Percentiles rank a stretch among this genome's conserved stretches.
phyloP scores from a whole-genome alignment of 2,113 vertebrate genomes.

The Orientallactaga bullata region DNA sequence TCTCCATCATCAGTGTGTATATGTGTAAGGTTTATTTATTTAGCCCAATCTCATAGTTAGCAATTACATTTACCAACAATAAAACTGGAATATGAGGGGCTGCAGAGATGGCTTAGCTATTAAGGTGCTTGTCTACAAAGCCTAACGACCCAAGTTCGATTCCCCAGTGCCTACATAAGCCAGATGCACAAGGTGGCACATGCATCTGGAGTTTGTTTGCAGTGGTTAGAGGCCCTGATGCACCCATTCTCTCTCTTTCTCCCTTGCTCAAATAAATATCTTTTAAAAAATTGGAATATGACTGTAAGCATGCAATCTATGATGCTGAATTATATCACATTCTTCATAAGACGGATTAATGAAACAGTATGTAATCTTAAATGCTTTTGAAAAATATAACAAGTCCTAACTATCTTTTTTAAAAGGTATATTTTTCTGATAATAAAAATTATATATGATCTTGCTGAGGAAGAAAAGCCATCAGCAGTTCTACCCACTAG shows the following conservation, averaged over 20 bases:
- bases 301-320: background rate
- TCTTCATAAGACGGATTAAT: background rate
- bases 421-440: background rate
- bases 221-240: no score
- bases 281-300: background rate
- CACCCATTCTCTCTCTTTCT: no score
- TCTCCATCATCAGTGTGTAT: background rate
- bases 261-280: no score
- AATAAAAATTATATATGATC: background rate
- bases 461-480: no score
- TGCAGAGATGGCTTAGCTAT: background rate
- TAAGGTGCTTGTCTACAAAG: no score
- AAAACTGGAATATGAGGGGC: background rate
- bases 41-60: background rate
- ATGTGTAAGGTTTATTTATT: background rate
- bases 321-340: background rate
- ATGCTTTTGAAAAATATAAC: background rate
- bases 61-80: background rate
- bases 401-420: no score
- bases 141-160: no score
- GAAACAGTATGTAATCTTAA: constrained; percentile 1
- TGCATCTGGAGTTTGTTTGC: no score
- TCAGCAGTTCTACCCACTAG: background rate
- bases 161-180: no score
- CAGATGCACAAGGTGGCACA: no score